These are phyloP conservation scores for Mesocricetus auratus DNA, from an alignment of 2,113 vertebrate genomes.

Conservation along the genomic window DNA sequence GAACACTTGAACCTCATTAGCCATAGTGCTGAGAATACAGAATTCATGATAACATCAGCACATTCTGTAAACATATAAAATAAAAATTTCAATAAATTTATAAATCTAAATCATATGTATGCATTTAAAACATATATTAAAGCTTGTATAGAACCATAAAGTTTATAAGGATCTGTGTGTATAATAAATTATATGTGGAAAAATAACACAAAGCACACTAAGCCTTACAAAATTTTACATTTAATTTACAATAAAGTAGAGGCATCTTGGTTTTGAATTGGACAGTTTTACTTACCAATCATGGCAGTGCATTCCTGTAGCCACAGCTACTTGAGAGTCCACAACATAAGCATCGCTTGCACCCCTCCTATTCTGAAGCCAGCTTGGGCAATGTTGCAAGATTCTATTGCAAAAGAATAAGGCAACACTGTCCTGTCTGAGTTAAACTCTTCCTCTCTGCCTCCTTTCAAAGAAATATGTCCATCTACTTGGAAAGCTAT, in stretches of 20 bases:
- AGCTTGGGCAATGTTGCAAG: not conserved
- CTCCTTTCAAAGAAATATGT: not conserved
- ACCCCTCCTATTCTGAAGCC: not conserved
- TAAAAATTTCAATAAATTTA: constrained; percentile 45
- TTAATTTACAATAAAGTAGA: not conserved
- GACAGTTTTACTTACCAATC: not conserved
- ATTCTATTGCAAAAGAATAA: not conserved
- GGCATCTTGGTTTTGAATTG: not conserved
- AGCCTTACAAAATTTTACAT: not conserved
- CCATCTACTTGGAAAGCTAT: not conserved
- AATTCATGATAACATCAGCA: not conserved
- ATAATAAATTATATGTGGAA: not conserved
- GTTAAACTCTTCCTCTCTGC: not conserved
- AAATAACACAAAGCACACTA: not conserved
- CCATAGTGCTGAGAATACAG: not conserved
- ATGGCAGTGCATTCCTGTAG: too few species aligned
- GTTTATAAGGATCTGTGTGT: not conserved
- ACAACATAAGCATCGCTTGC: not conserved
- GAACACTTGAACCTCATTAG: constrained; percentile 65
- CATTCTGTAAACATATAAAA: not conserved
- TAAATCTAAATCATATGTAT: not conserved
- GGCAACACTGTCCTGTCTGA: not conserved
- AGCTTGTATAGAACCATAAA: not conserved
- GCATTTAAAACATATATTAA: not conserved
- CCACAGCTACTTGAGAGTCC: not conserved